Evolutionary conservation across 2,113 vertebrate species (phyloP).

Genomic region (Gallinago paraguaiae): DNA sequence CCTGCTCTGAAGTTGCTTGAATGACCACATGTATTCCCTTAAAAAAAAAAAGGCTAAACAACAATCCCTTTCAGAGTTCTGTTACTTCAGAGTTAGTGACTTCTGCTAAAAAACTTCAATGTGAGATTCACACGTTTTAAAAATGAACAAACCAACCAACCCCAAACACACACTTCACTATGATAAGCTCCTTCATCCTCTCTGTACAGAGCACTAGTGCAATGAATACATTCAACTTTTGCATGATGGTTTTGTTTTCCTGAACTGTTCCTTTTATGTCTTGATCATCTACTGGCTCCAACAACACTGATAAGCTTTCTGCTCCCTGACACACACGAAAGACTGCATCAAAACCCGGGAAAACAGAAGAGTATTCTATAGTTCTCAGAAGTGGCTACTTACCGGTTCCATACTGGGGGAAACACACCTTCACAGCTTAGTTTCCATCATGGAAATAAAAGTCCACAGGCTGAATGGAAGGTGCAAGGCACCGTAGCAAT

Average conservation of each 20-base stretch:
- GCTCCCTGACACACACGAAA: not conserved
- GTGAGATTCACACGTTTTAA: not conserved
- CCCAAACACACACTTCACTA: not conserved
- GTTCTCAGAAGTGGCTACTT: not conserved
- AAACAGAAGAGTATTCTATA: not conserved
- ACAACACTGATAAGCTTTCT: not conserved
- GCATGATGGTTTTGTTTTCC: not conserved
- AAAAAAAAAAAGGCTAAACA: not conserved
- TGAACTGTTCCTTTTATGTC: not conserved
- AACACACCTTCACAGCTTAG: not conserved
- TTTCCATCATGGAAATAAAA: not conserved
- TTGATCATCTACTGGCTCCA: not conserved
- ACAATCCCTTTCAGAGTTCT: not conserved
- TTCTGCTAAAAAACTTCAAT: not conserved
- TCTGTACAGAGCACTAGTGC: not conserved
- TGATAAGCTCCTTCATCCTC: not conserved
- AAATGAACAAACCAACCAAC: not conserved
- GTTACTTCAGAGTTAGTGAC: not conserved
- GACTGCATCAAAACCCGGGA: not conserved
- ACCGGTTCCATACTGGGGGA: not conserved
- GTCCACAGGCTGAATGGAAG: not conserved
- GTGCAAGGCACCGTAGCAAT: not conserved
- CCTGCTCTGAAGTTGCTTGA: not conserved
- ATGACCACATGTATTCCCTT: not conserved
- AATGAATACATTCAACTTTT: not conserved